Evolutionary conservation across 2,113 vertebrate genomes (phyloP).

Genomic region (Aythya baeri): DNA sequence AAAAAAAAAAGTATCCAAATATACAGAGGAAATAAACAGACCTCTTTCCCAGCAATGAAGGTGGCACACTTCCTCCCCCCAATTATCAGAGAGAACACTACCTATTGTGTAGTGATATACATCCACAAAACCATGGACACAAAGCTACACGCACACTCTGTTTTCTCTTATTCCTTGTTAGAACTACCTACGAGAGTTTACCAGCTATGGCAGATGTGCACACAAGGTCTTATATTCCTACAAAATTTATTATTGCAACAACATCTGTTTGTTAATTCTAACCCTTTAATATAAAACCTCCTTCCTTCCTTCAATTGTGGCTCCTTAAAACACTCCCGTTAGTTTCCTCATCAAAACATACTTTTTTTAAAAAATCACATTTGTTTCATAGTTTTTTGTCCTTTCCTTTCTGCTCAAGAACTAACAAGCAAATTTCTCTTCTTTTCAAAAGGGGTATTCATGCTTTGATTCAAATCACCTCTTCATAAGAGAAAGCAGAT

Average conservation of each 20-base stretch:
- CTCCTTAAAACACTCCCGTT: background rate
- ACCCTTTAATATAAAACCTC: background rate
- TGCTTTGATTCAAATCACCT: background rate
- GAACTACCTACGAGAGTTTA: background rate
- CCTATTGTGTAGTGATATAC: background rate
- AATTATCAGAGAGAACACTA: background rate
- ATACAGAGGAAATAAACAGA: background rate
- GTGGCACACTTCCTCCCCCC: background rate
- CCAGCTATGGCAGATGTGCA: background rate
- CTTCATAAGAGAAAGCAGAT: background rate
- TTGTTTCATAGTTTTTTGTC: background rate
- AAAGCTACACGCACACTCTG: background rate
- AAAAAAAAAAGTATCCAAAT: background rate
- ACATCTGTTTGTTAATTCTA: constrained; percentile 19
- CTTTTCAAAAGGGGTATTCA: background rate
- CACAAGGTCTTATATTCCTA: background rate
- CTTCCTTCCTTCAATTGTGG: constrained; percentile 14
- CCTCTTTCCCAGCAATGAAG: background rate
- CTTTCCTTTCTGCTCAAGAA: background rate
- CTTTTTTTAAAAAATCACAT: background rate
- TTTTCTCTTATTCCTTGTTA: background rate
- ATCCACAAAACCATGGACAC: rapidly evolving
- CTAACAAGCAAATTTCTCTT: background rate
- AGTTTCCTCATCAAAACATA: background rate
- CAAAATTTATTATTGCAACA: background rate